Percentiles rank a stretch among this genome's conserved stretches.
phyloP scores from a whole-genome alignment of 2,113 vertebrate species.

The Chlamydotis undulata region DNA sequence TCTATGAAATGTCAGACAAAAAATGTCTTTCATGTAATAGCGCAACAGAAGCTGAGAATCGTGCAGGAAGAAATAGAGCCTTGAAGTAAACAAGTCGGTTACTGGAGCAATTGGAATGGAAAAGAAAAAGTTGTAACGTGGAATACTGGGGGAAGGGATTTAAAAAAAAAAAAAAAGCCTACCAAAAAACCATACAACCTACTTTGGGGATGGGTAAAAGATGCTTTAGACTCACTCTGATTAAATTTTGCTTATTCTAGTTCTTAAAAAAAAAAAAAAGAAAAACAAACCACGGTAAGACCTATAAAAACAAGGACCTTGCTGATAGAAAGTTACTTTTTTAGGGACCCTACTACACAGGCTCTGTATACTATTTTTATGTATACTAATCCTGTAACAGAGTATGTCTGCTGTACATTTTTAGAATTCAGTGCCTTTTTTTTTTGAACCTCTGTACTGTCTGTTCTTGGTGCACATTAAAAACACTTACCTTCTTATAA shows the following conservation, averaged over 20 bases:
- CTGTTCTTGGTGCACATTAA: background rate
- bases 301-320: background rate
- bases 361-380: background rate
- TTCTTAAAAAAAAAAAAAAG: background rate
- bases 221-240: background rate
- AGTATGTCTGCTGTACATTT: background rate
- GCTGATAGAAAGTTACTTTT: background rate
- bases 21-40: background rate
- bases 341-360: background rate
- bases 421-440: background rate
- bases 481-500: background rate
- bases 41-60: background rate
- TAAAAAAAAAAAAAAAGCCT: background rate
- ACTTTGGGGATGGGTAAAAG: background rate
- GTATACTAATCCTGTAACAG: background rate
- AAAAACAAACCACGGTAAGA: background rate
- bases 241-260: background rate
- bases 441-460: background rate
- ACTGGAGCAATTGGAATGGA: background rate
- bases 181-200: background rate
- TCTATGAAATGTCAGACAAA: constrained; percentile 4
- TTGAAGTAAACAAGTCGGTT: background rate
- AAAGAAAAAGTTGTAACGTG: background rate
- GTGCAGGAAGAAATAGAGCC: background rate
- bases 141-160: background rate